These are phyloP conservation scores for Nansenia antarctica DNA, from an alignment of 2,113 vertebrate genomes.

Conservation along the genomic window DNA sequence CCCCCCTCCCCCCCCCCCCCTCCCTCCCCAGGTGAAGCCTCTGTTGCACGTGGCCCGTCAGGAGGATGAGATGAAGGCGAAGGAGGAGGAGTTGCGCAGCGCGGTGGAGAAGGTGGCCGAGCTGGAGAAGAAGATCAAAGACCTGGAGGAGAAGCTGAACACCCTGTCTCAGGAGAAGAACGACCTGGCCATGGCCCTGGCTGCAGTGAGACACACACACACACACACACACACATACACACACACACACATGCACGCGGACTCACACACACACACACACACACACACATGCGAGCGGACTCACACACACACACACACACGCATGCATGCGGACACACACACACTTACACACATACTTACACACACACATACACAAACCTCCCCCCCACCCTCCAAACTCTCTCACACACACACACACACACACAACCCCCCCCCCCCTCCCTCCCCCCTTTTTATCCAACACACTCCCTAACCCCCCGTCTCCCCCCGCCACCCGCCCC, in stretches of 20 bases:
- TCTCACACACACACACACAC: too few species aligned
- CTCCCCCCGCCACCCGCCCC: not conserved
- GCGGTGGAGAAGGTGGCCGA: slow-evolving; percentile 81
- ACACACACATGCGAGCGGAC: not conserved
- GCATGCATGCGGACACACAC: too few species aligned
- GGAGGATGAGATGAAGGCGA: slow-evolving; percentile 72
- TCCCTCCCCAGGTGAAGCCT: too few species aligned
- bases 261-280: not conserved
- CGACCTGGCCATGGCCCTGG: slow-evolving; percentile 64
- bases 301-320: not conserved
- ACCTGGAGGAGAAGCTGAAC: slow-evolving; percentile 83
- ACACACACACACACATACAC: not conserved
- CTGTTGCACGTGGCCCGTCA: slow-evolving; percentile 77
- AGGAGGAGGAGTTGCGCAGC: slow-evolving; percentile 76
- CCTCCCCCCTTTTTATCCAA: too few species aligned
- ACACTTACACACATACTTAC: too few species aligned
- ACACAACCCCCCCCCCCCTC: too few species aligned
- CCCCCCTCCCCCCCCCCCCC: slow-evolving; percentile 64
- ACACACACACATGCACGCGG: not conserved
- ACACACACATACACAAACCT: not conserved
- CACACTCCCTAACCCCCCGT: too few species aligned
- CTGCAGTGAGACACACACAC: slow-evolving; percentile 76
- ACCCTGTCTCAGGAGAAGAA: slow-evolving; percentile 86
- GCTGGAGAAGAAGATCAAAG: slow-evolving; percentile 74
- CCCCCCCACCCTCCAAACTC: not conserved